Conservation (phyloP, 2,888 invertebrate species). For the Rhamphomyia laevipes region DNA sequence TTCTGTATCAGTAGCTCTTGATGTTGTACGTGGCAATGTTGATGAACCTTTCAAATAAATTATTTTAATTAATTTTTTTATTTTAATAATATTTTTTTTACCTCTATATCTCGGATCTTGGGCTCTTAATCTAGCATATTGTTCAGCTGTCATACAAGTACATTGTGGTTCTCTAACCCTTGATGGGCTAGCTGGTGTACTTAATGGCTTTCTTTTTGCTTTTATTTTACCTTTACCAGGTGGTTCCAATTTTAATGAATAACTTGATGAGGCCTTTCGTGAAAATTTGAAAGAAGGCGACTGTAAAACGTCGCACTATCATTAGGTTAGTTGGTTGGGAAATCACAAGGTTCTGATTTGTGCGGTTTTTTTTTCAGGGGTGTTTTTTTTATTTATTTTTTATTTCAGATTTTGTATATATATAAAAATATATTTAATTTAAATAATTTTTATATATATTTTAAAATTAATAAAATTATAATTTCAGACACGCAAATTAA, state of each 20-base stretch:
- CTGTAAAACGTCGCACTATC: conserved; percentile 63
- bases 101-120: conserved; percentile 73
- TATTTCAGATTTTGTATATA: conserved; percentile 14
- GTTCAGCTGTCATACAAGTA: conserved; percentile 91
- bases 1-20: conserved; percentile 58
- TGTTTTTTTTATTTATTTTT: conserved; percentile 14
- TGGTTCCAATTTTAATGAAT: conserved; percentile 88
- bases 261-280: conserved; percentile 93
- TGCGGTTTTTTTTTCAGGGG: conserved; percentile 27
- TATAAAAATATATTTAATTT: too few relatives aligned
- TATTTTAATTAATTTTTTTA: conserved; percentile 19
- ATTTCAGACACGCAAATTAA: too few relatives aligned
- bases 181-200: conserved; percentile 88
- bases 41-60: conserved; percentile 53
- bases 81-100: conserved; percentile 19
- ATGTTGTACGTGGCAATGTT: conserved; percentile 67
- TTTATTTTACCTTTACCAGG: conserved; percentile 78
- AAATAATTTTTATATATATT: background rate
- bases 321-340: conserved; percentile 42
- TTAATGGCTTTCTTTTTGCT: conserved; percentile 79
- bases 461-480: background rate
- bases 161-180: conserved; percentile 77
- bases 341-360: conserved; percentile 39
- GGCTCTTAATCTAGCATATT: conserved; percentile 71
- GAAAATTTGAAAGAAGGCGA: conserved; percentile 97